These are phyloP conservation scores for Oreochromis spilurus DNA, from an alignment of 2,113 vertebrate species.

Conservation along the genomic window DNA sequence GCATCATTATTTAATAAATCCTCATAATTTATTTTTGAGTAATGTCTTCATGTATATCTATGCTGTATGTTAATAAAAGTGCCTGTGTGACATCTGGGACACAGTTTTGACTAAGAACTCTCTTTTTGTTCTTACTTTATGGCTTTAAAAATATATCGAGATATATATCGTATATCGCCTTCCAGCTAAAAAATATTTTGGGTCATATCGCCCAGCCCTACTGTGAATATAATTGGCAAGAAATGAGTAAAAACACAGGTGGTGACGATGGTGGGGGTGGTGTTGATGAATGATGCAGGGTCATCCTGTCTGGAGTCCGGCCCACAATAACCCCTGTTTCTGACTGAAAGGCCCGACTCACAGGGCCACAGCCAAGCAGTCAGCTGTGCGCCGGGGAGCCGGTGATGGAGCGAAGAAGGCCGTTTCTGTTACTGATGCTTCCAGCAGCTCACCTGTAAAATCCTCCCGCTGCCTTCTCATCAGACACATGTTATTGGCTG, in stretches of 20 bases:
- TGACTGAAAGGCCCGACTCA: neutral
- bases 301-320: neutral
- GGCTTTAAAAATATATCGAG: too few species aligned
- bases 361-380: neutral
- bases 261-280: neutral
- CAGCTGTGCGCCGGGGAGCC: fast-evolving
- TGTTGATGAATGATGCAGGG: neutral
- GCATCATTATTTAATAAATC: too few species aligned
- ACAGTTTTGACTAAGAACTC: too few species aligned
- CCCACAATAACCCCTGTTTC: fast-evolving
- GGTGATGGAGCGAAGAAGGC: neutral
- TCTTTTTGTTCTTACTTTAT: too few species aligned
- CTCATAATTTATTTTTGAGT: too few species aligned
- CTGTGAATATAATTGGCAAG: neutral
- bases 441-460: neutral
- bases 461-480: neutral
- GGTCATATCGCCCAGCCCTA: too few species aligned
- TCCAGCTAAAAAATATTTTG: too few species aligned
- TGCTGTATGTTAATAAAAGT: too few species aligned
- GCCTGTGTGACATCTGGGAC: too few species aligned
- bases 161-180: too few species aligned
- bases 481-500: neutral
- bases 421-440: neutral
- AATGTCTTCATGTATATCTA: too few species aligned
- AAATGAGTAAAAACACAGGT: neutral